Conservation (phyloP, 35 echinoderm and acorn worm genomes). For the Heliocidaris tuberculata region DNA sequence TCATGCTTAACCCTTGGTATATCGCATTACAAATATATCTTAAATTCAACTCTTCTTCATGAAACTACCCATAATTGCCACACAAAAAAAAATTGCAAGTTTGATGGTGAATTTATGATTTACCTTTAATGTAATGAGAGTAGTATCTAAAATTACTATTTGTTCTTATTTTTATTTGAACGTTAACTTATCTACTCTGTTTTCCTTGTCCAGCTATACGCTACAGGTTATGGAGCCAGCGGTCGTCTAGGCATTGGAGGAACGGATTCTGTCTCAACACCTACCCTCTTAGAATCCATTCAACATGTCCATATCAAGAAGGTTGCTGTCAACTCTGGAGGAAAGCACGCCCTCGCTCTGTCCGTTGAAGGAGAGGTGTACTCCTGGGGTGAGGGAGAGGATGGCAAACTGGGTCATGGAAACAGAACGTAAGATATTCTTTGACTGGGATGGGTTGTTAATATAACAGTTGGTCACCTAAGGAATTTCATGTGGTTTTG, state of each 20-base stretch:
- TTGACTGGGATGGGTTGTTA: not conserved
- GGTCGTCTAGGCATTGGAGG: constrained; percentile 91
- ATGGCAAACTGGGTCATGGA: constrained; percentile 96
- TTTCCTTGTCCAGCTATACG: constrained; percentile 68
- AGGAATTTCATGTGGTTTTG: too few species aligned
- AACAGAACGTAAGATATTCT: constrained; percentile 92
- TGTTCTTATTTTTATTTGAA: not conserved
- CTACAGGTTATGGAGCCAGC: constrained; percentile 93
- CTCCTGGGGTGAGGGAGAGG: constrained; percentile 97
- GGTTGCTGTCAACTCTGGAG: constrained; percentile 97
- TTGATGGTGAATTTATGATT: too few species aligned
- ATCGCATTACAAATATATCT: too few species aligned
- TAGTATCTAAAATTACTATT: too few species aligned
- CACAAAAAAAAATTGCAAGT: too few species aligned
- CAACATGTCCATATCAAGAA: constrained; percentile 98
- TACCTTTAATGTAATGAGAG: too few species aligned
- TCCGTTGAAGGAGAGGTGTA: constrained; percentile 96
- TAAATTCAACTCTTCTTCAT: too few species aligned
- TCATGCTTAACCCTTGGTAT: too few species aligned
- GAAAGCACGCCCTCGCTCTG: constrained; percentile 92
- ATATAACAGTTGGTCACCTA: not conserved
- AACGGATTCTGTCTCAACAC: constrained; percentile 94
- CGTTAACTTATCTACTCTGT: not conserved
- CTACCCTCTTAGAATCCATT: constrained; percentile 92
- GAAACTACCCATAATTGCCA: too few species aligned